These are phyloP conservation scores for Pammene fasciana DNA, from an alignment of 2,888 invertebrate genomes.

Conservation along the genomic window DNA sequence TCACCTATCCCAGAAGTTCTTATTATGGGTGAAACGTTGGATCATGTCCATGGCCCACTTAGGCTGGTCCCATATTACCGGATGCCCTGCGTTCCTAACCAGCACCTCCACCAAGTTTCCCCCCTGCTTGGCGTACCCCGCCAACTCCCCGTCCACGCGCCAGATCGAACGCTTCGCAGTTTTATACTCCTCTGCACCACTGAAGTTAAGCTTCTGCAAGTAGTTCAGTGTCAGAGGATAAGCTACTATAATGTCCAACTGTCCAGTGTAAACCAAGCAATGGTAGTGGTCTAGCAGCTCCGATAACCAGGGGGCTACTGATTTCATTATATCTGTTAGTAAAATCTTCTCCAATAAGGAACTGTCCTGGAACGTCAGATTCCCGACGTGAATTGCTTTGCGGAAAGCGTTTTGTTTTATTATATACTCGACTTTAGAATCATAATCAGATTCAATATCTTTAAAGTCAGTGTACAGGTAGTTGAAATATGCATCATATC, in stretches of 20 bases:
- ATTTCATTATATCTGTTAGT: conserved; percentile 87
- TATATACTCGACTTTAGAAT: conserved; percentile 68
- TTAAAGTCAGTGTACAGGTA: conserved; percentile 63
- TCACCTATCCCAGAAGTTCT: conserved; percentile 53
- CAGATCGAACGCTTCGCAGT: conserved; percentile 82
- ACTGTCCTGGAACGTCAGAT: conserved; percentile 81
- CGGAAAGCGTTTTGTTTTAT: conserved; percentile 72
- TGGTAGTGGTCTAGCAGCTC: conserved; percentile 82
- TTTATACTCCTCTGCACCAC: conserved; percentile 81
- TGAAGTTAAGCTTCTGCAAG: conserved; percentile 84
- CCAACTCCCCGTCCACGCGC: conserved; percentile 82
- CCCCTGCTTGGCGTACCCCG: conserved; percentile 79
- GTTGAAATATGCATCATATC: background rate
- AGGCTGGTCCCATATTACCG: conserved; percentile 85
- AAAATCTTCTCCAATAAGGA: conserved; percentile 83
- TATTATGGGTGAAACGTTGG: background rate
- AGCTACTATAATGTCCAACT: conserved; percentile 91
- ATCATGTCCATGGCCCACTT: conserved; percentile 71
- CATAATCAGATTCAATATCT: conserved; percentile 64
- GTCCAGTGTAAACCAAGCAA: conserved; percentile 90
- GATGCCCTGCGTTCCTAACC: conserved; percentile 68
- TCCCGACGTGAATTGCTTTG: conserved; percentile 90
- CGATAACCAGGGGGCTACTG: conserved; percentile 85
- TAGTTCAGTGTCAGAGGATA: conserved; percentile 89
- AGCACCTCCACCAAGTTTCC: background rate